Percentiles rank a stretch among this genome's conserved stretches.
Evolutionary conservation across 2,888 invertebrate species (phyloP).

Genomic region (Hetaerina titia): DNA sequence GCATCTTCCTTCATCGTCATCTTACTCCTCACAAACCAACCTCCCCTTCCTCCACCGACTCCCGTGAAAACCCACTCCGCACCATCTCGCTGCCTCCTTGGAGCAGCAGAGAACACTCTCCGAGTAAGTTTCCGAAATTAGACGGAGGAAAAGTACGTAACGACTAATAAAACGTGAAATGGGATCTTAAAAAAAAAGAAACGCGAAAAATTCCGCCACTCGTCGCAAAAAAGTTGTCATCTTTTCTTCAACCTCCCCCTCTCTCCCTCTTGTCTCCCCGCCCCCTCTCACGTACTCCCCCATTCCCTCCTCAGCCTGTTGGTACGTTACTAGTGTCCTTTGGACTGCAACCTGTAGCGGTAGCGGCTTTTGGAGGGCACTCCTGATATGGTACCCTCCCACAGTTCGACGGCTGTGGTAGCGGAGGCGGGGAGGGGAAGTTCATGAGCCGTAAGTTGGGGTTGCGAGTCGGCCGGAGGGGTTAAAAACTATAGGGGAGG

Average conservation of each 20-base stretch:
- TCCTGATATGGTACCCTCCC: background rate
- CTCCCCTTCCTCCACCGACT: background rate
- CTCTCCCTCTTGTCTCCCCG: background rate
- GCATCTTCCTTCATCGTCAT: background rate
- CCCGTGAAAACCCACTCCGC: background rate
- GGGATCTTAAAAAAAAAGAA: too few relatives aligned
- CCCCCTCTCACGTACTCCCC: background rate
- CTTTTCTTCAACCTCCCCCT: background rate
- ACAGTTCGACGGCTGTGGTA: background rate
- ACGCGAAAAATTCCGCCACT: too few relatives aligned
- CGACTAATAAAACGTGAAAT: too few relatives aligned
- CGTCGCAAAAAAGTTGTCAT: too few relatives aligned
- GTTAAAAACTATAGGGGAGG: background rate
- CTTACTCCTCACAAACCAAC: background rate
- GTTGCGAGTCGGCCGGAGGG: background rate
- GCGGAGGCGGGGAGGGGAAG: conserved; percentile 33
- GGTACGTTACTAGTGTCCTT: conserved; percentile 36
- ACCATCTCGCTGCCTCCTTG: background rate
- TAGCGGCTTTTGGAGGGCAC: conserved; percentile 1
- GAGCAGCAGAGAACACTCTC: too few relatives aligned
- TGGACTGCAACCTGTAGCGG: conserved; percentile 62
- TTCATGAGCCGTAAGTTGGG: conserved; percentile 34
- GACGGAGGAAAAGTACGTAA: too few relatives aligned
- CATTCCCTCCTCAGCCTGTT: background rate
- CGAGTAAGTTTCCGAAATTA: too few relatives aligned